Base-by-base conservation (phyloP, 2,113 vertebrate genomes). In the Cariama cristata region DNA sequence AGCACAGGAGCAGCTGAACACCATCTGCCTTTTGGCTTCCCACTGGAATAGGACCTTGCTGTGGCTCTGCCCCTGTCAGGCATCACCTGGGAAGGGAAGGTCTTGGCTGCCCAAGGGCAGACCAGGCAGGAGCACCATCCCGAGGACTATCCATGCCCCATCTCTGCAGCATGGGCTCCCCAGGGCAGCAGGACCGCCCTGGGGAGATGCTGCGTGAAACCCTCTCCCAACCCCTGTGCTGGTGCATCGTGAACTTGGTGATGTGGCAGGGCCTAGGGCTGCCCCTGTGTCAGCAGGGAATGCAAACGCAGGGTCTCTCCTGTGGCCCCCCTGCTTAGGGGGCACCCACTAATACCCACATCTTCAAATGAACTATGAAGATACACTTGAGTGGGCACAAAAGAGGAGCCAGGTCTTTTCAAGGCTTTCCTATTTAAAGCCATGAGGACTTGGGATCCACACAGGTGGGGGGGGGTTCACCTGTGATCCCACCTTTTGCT, bases 91-190 rank as follows among this genome's bases (percentile, higher is more conserved):
- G 20, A 13, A 80, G 33, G 40, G 40, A 28, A 56, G 23, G n/a
- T 12, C 11, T 60, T 17, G 53, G 53, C 24, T 50, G 49, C 16
- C 5, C 2, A 4, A 32, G 16, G 38, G 45, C 40, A 59, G 49
- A n/a, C 13, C 10, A 58, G n/a, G 22, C 17, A n/a, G 27, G 4
- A 30, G 22, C 24, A 5, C 11, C 4, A 0, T 8, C n/a, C 11
- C 4, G 47, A 44, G 53, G 33, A 0, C 12, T 2, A 0, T 38
- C 38, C 38, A 38, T 0, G 0, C 12, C 17, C 8, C 1, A 1
- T 13, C 8, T 52, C 72, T 52, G 53, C 1, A 3, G 6, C 6
- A 14, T 2, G 6, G 47, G 3, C 10, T 20, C 8, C 7, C 6
- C 22, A 15, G 45, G 20, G 14, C 23, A 15, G 45, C 23, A 14